Percentiles rank a stretch among this genome's conserved stretches.
Evolutionary conservation across 2,113 vertebrate species (phyloP).

Genomic region (Myrmecophaga tridactyla): DNA sequence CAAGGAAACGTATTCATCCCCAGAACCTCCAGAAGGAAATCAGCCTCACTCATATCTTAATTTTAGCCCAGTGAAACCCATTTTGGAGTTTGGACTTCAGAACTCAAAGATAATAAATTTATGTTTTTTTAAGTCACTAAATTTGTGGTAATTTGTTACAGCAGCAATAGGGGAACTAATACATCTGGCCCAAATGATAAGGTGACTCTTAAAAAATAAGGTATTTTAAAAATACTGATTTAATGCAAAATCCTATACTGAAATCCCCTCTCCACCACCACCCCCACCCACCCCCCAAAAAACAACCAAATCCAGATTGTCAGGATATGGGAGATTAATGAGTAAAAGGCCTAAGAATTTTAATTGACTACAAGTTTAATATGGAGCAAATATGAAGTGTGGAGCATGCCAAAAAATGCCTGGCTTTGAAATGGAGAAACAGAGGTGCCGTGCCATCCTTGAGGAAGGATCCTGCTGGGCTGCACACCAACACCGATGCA

Average conservation of each 20-base stretch:
- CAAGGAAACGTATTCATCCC: background rate
- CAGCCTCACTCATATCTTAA: background rate
- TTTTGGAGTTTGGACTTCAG: background rate
- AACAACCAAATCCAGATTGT: background rate
- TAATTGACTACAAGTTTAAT: conserved; percentile 5
- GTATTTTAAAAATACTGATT: conserved; percentile 10
- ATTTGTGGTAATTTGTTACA: background rate
- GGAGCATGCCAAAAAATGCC: background rate
- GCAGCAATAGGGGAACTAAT: conserved; percentile 26
- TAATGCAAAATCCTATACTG: conserved; percentile 36
- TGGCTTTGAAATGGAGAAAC: background rate
- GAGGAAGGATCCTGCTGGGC: background rate
- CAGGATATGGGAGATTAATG: background rate
- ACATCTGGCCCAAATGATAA: background rate
- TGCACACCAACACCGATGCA: background rate
- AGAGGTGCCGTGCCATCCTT: background rate
- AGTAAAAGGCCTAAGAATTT: background rate
- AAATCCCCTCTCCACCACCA: too few species aligned
- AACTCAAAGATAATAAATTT: background rate
- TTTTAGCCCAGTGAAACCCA: background rate
- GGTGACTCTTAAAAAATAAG: background rate
- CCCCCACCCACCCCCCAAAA: too few species aligned
- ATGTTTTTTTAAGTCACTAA: background rate
- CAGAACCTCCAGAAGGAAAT: background rate
- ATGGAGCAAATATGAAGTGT: background rate